Evolutionary conservation across 2,888 invertebrate species (phyloP), one percentile per base, ranked within the genome.

Genomic region (Zaprionus obscuricornis): DNA sequence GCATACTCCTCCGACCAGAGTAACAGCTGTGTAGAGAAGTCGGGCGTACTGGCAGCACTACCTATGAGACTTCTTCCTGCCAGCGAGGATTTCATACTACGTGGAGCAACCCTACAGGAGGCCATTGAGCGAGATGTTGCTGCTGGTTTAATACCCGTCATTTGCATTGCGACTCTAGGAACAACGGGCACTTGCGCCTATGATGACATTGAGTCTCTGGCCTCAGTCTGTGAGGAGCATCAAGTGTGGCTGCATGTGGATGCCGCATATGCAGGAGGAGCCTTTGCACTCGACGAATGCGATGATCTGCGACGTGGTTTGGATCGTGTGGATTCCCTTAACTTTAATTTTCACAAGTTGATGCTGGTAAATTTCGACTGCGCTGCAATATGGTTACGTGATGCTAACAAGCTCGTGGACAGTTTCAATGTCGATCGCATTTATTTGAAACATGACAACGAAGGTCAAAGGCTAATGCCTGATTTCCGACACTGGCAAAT

Each of bases 331-430:
- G 96, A 97, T 87, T 98, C 98, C 0, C 94, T 98, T 81, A 97
- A 97, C 89, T 94, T 98, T 65, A 99, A 99, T 89, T 94, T 96
- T 0, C 98, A 98, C 90, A 99, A 99, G 91, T 98, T 98, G 95
- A 92, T 99, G 91, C 92, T 97, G 54, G 95, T 97, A 2, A 97
- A 96, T 88, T 98, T 98, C 67, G 99, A 99, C 89, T 98, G 98
- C 86, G 97, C 97, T 0, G 95, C 97, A 0, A 94, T 99, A 93
- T 96, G 96, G 96, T 94, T 98, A 3, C 95, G 94, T 85, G 94
- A 98, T 88, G 93, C 95, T 2, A 93, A 93, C 74, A 92, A 94
- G 73, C 92, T 98, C 46, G 94, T 96, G 4, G 94, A 96, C 58
- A 95, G 97, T 0, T 96, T 98, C 86, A 96, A 95, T 71, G 96